Evolutionary conservation across 2,888 invertebrate genomes (phyloP).

Genomic region (Andrena bucephala): DNA sequence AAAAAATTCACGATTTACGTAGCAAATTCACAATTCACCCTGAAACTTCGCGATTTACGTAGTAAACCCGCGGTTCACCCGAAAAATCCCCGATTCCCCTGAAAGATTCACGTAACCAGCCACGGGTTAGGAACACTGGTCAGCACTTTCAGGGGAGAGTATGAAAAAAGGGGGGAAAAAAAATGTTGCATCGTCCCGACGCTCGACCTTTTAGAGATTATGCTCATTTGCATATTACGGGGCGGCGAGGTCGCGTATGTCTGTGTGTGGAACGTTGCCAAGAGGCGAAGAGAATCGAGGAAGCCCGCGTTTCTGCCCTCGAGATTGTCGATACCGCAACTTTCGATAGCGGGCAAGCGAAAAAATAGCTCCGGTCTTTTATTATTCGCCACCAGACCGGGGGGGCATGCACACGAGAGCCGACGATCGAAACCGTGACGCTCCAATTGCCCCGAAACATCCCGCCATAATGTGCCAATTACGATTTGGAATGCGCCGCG

Average conservation of each 20-base stretch:
- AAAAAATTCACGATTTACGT: background rate
- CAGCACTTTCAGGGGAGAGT: conserved; percentile 19
- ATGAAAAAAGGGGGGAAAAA: conserved; percentile 1
- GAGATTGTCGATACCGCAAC: conserved; percentile 61
- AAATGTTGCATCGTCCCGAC: conserved; percentile 38
- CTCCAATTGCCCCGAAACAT: conserved; percentile 18
- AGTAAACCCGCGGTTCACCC: background rate
- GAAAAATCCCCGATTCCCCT: background rate
- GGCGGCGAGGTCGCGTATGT: conserved; percentile 49
- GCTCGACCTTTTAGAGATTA: conserved; percentile 57
- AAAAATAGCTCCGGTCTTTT: conserved; percentile 40
- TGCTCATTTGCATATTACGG: conserved; percentile 79
- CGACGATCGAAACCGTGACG: conserved; percentile 20
- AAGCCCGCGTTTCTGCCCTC: conserved; percentile 46
- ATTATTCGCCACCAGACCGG: conserved; percentile 30
- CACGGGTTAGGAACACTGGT: background rate
- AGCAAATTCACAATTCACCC: background rate
- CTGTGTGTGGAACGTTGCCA: conserved; percentile 77
- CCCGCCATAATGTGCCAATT: conserved; percentile 12
- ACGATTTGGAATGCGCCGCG: conserved; percentile 3
- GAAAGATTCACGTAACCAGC: conserved; percentile 4
- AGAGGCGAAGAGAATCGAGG: conserved; percentile 62
- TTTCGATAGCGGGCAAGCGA: conserved; percentile 40
- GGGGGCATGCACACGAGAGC: conserved; percentile 15
- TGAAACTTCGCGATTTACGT: conserved; percentile 1